phyloP scores from a whole-genome alignment of 2,888 invertebrate species.

The Orchestes rusci region DNA sequence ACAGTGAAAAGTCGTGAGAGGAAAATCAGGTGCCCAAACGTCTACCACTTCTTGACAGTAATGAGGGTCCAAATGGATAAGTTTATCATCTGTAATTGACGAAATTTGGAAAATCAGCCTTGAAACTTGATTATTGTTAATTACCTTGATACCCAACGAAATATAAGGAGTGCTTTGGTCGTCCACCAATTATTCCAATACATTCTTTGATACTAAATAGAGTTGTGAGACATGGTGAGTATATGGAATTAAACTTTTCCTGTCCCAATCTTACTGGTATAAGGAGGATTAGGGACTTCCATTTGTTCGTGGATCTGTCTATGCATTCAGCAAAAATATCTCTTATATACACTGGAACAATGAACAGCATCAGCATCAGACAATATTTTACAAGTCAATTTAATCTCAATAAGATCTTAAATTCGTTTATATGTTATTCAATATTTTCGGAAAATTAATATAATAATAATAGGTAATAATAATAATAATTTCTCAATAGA shows the following conservation, averaged over 20 bases:
- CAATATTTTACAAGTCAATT: neutral
- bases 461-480: no score
- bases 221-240: conserved; percentile 74
- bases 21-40: conserved; percentile 66
- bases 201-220: conserved; percentile 75
- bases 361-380: neutral
- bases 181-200: conserved; percentile 87
- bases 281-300: conserved; percentile 75
- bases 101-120: neutral
- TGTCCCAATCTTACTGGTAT: conserved; percentile 84
- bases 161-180: conserved; percentile 88
- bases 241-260: conserved; percentile 77
- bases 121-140: neutral
- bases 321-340: conserved; percentile 63
- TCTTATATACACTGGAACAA: conserved; percentile 59
- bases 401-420: neutral
- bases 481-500: no score
- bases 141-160: conserved; percentile 84
- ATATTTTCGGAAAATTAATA: no score
- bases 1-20: conserved; percentile 76
- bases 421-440: no score
- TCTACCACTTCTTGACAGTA: conserved; percentile 89
- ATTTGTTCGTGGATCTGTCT: conserved; percentile 48
- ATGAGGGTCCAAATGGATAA: conserved; percentile 91
- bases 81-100: conserved; percentile 63